These are phyloP conservation scores for Ephydatia muelleri DNA, from an alignment of 37 sponge, comb jelly and placozoan genomes.

Conservation along the genomic window DNA sequence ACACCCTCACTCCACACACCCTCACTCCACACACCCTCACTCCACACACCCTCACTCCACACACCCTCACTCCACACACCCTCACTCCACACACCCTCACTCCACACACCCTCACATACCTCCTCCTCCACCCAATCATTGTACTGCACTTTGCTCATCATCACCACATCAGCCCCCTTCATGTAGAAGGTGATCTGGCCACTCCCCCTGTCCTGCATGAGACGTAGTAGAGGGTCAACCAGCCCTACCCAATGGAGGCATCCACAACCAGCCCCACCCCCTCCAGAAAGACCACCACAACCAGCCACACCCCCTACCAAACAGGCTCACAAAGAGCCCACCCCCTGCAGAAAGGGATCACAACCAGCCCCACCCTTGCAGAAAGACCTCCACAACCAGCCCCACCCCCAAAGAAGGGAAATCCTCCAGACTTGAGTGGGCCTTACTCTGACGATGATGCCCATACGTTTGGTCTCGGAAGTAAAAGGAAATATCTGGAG, in stretches of 20 bases:
- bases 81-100: too few species aligned
- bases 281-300: too few species aligned
- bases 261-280: not conserved
- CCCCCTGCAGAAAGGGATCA: not conserved
- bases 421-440: too few species aligned
- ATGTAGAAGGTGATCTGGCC: conserved; percentile 80
- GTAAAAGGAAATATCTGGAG: conserved; percentile 93
- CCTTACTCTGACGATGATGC: conserved; percentile 84
- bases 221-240: not conserved
- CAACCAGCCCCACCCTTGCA: not conserved
- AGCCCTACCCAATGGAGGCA: not conserved
- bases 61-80: too few species aligned
- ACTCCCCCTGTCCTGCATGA: conserved; percentile 35
- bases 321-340: too few species aligned
- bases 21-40: not conserved
- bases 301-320: too few species aligned
- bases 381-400: too few species aligned
- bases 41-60: too few species aligned
- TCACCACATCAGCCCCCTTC: conserved; percentile 95
- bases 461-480: conserved; percentile 95
- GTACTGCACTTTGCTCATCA: conserved; percentile 84
- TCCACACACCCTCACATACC: conserved; percentile 46
- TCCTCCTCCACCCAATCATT: conserved; percentile 97
- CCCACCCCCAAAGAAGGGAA: too few species aligned
- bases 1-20: too few species aligned